Conservation (phyloP, 2,797 vertebrate genomes). For the Mus spretus region DNA sequence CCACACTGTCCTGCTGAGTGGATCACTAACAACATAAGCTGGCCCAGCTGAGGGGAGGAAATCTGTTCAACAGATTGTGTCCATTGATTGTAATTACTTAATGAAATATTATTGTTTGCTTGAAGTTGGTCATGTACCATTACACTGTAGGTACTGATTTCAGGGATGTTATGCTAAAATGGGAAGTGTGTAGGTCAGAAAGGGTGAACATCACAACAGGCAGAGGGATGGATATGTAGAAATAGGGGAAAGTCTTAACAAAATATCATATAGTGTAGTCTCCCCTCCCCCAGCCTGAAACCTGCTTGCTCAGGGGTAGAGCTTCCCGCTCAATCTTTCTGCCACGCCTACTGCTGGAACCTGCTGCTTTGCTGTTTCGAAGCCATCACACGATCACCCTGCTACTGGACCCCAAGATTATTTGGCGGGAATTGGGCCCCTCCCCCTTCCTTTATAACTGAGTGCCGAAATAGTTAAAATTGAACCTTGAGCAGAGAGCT, state of each 20-base stretch:
- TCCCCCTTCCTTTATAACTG: no score
- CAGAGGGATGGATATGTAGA: not conserved
- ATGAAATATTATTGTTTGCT: not conserved
- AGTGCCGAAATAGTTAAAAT: no score
- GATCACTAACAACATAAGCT: not conserved
- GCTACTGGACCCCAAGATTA: no score
- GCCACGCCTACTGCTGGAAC: no score
- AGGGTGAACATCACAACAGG: not conserved
- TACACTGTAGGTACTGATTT: not conserved
- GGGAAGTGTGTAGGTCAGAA: not conserved
- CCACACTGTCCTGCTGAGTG: not conserved
- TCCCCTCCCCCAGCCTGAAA: no score
- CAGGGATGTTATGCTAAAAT: not conserved
- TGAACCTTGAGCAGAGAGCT: no score
- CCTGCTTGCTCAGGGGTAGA: no score
- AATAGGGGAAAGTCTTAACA: not conserved
- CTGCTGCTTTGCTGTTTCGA: no score
- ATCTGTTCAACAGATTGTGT: not conserved
- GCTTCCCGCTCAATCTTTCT: no score
- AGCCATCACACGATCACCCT: no score
- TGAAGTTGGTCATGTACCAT: not conserved
- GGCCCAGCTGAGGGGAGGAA: not conserved
- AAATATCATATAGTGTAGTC: not conserved
- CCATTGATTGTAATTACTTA: not conserved
- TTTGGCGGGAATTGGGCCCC: no score